Conservation (phyloP, 2,888 invertebrate genomes). For the Alentia gelatinosa region DNA sequence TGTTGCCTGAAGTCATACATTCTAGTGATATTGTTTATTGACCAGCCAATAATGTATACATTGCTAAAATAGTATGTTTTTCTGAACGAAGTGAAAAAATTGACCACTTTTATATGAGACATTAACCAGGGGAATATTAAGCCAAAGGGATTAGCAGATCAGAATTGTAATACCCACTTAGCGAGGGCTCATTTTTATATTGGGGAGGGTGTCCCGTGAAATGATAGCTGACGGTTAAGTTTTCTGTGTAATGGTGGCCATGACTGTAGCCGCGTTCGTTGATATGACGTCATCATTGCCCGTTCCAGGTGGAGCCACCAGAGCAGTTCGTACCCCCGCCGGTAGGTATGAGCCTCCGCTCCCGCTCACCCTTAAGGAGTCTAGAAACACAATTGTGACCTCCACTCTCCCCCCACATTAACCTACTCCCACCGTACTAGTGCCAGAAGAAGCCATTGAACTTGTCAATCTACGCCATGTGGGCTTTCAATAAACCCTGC, state of each 20-base stretch:
- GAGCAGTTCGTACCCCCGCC: conserved; percentile 50
- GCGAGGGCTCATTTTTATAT: no score
- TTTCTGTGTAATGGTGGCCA: background rate
- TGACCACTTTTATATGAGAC: no score
- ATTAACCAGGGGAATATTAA: no score
- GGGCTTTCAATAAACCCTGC: background rate
- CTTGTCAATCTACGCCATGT: background rate
- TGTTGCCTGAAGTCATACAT: no score
- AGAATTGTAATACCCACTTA: no score
- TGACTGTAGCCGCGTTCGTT: conserved; percentile 7
- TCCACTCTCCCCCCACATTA: background rate
- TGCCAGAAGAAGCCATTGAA: background rate
- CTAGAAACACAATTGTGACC: conserved; percentile 14
- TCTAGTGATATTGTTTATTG: no score
- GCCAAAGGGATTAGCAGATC: no score
- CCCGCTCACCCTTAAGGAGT: conserved; percentile 42
- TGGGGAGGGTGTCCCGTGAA: no score
- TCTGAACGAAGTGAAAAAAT: no score
- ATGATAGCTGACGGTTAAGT: no score
- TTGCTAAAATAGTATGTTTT: no score
- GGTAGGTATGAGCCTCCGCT: conserved; percentile 51
- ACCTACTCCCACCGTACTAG: background rate
- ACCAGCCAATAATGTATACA: no score
- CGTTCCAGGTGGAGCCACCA: conserved; percentile 51
- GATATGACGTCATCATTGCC: conserved; percentile 19